phyloP scores from a whole-genome alignment of 2,888 invertebrate species.

The Tholera decimalis region DNA sequence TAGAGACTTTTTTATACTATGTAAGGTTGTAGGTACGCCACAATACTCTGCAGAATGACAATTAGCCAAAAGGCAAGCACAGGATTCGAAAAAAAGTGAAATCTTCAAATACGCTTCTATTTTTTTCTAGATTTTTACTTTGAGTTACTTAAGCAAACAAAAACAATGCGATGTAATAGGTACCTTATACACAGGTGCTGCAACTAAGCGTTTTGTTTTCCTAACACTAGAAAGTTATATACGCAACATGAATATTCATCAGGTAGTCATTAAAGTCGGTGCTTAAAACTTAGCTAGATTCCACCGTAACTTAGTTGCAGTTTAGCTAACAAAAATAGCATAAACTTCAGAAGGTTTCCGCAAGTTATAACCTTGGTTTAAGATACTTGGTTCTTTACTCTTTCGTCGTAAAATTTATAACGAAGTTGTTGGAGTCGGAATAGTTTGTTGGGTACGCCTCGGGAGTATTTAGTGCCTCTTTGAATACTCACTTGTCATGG shows the following conservation, averaged over 20 bases:
- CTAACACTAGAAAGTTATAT: constrained; percentile 47
- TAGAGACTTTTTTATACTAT: too few relatives aligned
- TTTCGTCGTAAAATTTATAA: constrained; percentile 53
- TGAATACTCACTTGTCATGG: constrained; percentile 37
- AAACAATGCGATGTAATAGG: constrained; percentile 22
- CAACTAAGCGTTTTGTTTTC: constrained; percentile 17
- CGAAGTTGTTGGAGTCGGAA: constrained; percentile 43
- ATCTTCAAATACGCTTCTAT: not conserved
- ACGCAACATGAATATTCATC: constrained; percentile 64
- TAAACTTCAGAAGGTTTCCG: constrained; percentile 43
- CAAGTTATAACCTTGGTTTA: constrained; percentile 52
- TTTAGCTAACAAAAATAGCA: constrained; percentile 48
- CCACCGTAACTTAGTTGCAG: constrained; percentile 52
- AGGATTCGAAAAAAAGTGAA: not conserved
- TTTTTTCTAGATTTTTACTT: not conserved
- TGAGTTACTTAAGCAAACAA: not conserved
- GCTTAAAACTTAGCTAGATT: constrained; percentile 61
- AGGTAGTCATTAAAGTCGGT: constrained; percentile 58
- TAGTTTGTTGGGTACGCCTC: constrained; percentile 47
- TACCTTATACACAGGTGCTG: constrained; percentile 4
- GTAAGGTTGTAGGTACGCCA: too few relatives aligned
- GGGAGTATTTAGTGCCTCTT: constrained; percentile 36
- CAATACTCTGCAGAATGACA: not conserved
- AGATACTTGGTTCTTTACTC: constrained; percentile 35
- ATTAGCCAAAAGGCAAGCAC: not conserved